Evolutionary conservation across 2,797 vertebrate species (phyloP), one percentile per base, ranked within the genome.

Genomic region (Gymnopithys bicolor): DNA sequence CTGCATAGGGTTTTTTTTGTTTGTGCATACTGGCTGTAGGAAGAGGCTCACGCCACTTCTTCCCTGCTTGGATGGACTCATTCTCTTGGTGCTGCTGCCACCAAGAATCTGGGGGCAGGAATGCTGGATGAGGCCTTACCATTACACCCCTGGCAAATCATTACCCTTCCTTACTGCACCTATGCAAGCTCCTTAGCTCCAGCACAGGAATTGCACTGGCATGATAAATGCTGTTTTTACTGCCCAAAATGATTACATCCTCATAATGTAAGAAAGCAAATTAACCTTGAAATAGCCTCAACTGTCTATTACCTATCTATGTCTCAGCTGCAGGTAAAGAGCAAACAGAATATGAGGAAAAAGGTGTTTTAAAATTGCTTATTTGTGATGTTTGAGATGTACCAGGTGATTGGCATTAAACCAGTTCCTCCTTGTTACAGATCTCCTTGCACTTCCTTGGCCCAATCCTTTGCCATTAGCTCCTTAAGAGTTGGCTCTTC

Each of bases 1-100:
- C 30, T 18, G 28, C 30, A 16, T 35, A 7, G 18, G 4, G 0
- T 8, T 28, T 37, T 15, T 48, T 48, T 18, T 5, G 11, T 52
- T 24, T 70, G 37, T 23, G 33, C 2, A 0, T 82, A 25, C 19
- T 12, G 27, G 9, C 17, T 63, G 41, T 33, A 33, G 32, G 45
- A 78, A 78, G 45, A 69, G 11, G 25, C 4, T 33, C 9, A 6
- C 22, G 21, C 7, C 1, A 1, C 45, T 23, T 43, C 45, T 3
- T 68, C 21, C 52, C 13, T 2, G 1, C 22, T 41, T 68, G 51
- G 14, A 10, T 74, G 33, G 58, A 6, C n/a, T 22, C 13, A 32
- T 43, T 32, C 43, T 69, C 17, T 58, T 5, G 0, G 22, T 16
- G 18, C 17, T 27, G 19, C 27, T 1, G 1, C 55, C 4, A 3